Conservation (phyloP, 2,113 vertebrate species). For the Ascaphus truei region DNA sequence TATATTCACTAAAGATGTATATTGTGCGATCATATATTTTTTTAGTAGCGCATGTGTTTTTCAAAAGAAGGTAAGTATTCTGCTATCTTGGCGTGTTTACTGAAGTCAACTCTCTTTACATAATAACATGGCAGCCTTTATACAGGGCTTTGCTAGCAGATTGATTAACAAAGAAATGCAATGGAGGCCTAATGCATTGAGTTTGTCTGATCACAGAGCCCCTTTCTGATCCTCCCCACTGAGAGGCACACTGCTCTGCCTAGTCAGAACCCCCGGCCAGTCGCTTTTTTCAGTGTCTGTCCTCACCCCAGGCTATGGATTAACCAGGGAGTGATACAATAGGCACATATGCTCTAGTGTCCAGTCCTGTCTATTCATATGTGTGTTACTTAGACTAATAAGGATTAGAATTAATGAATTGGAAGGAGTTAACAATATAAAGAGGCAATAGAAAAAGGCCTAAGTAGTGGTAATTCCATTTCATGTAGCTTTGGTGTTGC, state of each 20-base stretch:
- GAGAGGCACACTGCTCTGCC: constrained; percentile 42
- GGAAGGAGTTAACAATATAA: constrained; percentile 97
- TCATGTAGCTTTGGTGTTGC: constrained; percentile 68
- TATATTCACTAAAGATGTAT: too few species aligned
- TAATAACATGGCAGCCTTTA: constrained; percentile 41
- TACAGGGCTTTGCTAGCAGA: constrained; percentile 40
- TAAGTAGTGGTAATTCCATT: constrained; percentile 89
- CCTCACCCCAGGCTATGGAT: constrained; percentile 70
- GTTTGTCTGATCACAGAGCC: constrained; percentile 19
- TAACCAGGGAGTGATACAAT: constrained; percentile 79
- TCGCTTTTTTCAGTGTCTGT: constrained; percentile 47
- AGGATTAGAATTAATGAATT: constrained; percentile 97
- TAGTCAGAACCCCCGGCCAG: constrained; percentile 28
- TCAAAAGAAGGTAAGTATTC: too few species aligned
- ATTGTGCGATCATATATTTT: too few species aligned
- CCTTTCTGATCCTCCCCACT: constrained; percentile 35
- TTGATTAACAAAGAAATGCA: constrained; percentile 61
- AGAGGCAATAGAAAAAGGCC: constrained; percentile 74
- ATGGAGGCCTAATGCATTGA: constrained; percentile 52
- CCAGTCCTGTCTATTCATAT: constrained; percentile 75
- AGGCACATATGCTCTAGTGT: constrained; percentile 80
- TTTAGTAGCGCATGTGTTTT: too few species aligned
- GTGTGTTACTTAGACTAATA: constrained; percentile 80
- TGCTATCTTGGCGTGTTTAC: too few species aligned
- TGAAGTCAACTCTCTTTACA: constrained; percentile 52